phyloP scores from a whole-genome alignment of 2,888 invertebrate genomes.

The Thereva nobilitata region DNA sequence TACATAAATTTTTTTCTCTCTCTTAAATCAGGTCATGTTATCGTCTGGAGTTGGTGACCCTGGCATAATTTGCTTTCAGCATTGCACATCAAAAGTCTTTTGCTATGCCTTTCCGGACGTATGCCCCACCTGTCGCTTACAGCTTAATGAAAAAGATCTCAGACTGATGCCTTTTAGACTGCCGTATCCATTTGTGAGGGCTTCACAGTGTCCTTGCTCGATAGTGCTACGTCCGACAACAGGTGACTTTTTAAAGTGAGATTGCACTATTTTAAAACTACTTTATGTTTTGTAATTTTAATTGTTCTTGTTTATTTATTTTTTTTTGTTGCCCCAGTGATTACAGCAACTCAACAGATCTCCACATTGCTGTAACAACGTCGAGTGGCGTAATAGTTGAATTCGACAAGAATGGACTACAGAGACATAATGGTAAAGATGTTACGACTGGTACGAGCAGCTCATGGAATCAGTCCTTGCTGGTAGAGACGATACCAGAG shows the following conservation, averaged over 20 bases:
- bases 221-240: conserved; percentile 85
- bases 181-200: conserved; percentile 85
- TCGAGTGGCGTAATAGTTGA: conserved; percentile 80
- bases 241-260: conserved; percentile 86
- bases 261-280: conserved; percentile 41
- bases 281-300: conserved; percentile 1
- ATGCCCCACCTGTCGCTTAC: conserved; percentile 78
- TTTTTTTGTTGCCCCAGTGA: conserved; percentile 62
- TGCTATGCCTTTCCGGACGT: conserved; percentile 75
- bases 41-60: conserved; percentile 64
- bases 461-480: conserved; percentile 71
- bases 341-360: conserved; percentile 79
- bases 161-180: conserved; percentile 79
- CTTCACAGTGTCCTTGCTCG: conserved; percentile 77
- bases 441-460: conserved; percentile 49
- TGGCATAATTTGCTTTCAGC: conserved; percentile 88
- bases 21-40: conserved; percentile 46
- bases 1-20: conserved; percentile 35
- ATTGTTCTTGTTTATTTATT: conserved; percentile 14
- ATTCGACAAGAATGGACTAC: conserved; percentile 79
- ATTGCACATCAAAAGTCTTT: conserved; percentile 82
- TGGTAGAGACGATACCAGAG: conserved; percentile 70
- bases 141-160: conserved; percentile 62
- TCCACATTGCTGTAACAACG: conserved; percentile 89
- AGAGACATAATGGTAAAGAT: conserved; percentile 58